Evolutionary conservation across 2,113 vertebrate genomes (phyloP).

Genomic region (Neopipo cinnamomea): DNA sequence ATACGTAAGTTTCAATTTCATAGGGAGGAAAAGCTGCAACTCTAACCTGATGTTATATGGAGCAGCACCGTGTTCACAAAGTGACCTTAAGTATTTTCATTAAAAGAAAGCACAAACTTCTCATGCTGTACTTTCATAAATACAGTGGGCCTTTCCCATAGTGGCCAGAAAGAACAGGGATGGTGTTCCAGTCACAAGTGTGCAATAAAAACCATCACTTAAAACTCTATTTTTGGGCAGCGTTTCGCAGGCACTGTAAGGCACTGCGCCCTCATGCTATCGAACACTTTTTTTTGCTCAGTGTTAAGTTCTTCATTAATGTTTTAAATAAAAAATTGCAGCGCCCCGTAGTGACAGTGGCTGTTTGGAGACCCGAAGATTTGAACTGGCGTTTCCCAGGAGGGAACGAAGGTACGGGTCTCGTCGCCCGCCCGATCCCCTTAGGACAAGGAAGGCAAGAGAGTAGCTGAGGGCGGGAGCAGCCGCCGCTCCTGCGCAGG

Average conservation of each 20-base stretch:
- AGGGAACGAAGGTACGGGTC: fast-evolving
- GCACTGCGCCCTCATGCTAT: fast-evolving
- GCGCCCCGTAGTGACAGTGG: fast-evolving
- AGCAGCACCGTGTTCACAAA: background rate
- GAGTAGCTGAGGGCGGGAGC: fast-evolving
- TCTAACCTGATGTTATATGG: background rate
- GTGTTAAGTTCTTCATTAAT: background rate
- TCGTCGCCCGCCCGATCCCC: fast-evolving
- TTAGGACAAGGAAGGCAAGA: fast-evolving
- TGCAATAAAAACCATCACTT: background rate
- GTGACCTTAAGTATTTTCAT: background rate
- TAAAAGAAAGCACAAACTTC: background rate
- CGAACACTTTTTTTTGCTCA: background rate
- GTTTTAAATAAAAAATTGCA: background rate
- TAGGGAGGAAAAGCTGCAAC: background rate
- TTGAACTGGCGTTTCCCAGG: fast-evolving
- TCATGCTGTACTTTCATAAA: background rate
- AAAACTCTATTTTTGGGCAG: fast-evolving
- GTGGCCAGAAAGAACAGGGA: fast-evolving
- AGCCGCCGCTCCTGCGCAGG: fast-evolving
- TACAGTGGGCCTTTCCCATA: background rate
- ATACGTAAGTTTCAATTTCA: fast-evolving
- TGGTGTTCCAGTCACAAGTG: background rate
- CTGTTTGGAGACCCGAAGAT: fast-evolving
- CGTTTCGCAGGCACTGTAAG: background rate